Percentiles rank a stretch among this genome's conserved stretches.
Evolutionary conservation across 2,888 invertebrate genomes (phyloP).

Genomic region (Stomorhina lunata): DNA sequence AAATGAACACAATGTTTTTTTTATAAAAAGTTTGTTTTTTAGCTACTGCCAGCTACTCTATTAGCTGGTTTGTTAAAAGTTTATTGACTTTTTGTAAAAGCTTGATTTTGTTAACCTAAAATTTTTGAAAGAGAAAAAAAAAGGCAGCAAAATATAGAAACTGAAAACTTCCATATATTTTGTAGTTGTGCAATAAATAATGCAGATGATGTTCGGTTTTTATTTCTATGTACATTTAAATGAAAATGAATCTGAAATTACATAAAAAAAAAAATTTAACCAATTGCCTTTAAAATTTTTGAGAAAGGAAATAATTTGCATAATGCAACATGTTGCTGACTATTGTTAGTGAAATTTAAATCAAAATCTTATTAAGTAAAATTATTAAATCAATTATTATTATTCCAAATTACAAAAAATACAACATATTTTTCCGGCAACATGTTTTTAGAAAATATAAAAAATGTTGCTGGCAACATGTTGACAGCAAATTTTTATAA

Average conservation of each 20-base stretch:
- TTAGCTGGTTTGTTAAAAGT: conserved; percentile 43
- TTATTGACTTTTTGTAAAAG: conserved; percentile 59
- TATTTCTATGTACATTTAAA: background rate
- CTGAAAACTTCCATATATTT: conserved; percentile 13
- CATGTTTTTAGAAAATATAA: no score
- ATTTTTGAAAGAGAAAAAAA: conserved; percentile 12
- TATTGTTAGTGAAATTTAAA: no score
- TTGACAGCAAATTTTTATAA: background rate
- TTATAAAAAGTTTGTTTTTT: conserved; percentile 36
- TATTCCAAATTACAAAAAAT: no score
- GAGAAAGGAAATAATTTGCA: conserved; percentile 29
- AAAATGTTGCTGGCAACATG: background rate
- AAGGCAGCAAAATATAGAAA: conserved; percentile 25
- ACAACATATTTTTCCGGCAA: no score
- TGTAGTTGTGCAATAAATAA: conserved; percentile 48
- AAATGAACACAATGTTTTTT: background rate
- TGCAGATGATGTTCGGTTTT: conserved; percentile 24
- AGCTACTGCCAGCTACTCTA: background rate
- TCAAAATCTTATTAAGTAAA: no score
- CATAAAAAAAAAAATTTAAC: background rate
- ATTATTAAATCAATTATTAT: no score
- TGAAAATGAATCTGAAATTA: background rate
- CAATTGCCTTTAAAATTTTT: conserved; percentile 10
- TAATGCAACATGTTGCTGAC: conserved; percentile 4
- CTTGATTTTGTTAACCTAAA: conserved; percentile 62